A percentile compares a stretch with the other conserved stretches of the same genome.
Evolutionary conservation across 2,888 invertebrate species (phyloP).

Genomic region (Phyto melanocephala): DNA sequence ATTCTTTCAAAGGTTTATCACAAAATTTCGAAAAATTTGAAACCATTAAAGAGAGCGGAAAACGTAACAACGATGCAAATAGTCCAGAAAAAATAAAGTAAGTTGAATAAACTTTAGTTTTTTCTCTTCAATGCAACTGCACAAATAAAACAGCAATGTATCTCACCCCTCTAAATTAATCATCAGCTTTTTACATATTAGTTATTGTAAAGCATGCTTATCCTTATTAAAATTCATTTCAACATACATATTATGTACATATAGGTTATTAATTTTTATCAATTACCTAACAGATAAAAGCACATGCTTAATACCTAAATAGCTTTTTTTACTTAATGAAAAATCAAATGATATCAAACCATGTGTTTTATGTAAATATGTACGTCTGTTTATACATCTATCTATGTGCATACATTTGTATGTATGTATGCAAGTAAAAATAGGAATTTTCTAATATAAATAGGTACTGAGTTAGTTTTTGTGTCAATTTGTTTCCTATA

Average conservation of each 20-base stretch:
- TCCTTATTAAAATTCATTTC: not conserved
- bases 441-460: too few relatives aligned
- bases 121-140: not conserved
- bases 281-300: conserved; percentile 51
- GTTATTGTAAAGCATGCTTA: too few relatives aligned
- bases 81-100: conserved; percentile 85
- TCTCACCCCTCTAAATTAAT: not conserved
- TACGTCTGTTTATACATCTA: not conserved
- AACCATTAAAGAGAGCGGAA: conserved; percentile 85
- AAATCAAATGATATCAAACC: conserved; percentile 38
- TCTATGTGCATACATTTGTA: not conserved
- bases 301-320: conserved; percentile 38
- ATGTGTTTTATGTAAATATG: not conserved
- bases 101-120: conserved; percentile 67
- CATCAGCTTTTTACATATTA: too few relatives aligned
- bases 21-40: conserved; percentile 90
- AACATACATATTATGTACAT: too few relatives aligned
- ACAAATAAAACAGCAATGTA: not conserved
- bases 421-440: not conserved
- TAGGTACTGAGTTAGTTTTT: too few relatives aligned
- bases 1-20: conserved; percentile 82
- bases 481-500: too few relatives aligned
- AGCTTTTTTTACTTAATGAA: not conserved
- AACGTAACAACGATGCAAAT: conserved; percentile 84
- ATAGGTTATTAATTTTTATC: not conserved